Evolutionary conservation across 1,140 invertebrate genomes (phyloP).

Genomic region (Zaprionus vittiger): DNA sequence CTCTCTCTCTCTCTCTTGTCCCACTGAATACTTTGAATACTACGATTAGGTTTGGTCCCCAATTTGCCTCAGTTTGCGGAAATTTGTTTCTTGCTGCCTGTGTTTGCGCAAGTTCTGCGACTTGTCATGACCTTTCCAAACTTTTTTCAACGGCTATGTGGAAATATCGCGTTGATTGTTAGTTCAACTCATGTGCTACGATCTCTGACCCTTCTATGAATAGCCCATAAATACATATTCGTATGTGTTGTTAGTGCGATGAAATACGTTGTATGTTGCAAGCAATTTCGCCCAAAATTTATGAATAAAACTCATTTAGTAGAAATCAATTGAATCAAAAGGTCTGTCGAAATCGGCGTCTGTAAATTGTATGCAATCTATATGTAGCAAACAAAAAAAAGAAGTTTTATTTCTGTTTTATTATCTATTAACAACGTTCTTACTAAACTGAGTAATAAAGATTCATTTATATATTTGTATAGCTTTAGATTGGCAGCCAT

Average conservation of each 20-base stretch:
- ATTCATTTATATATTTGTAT: no score
- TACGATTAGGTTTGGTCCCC: slow-evolving; percentile 6
- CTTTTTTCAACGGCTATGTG: slow-evolving; percentile 10
- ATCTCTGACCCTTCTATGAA: slow-evolving; percentile 36
- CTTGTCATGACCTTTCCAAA: slow-evolving; percentile 39
- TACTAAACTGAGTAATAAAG: no score
- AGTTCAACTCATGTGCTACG: slow-evolving; percentile 39
- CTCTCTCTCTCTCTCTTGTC: background rate
- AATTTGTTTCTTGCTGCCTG: slow-evolving; percentile 1
- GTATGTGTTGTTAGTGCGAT: background rate
- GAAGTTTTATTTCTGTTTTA: no score
- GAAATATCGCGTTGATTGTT: slow-evolving; percentile 40
- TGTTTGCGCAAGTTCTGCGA: slow-evolving; percentile 41
- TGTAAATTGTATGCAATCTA: no score
- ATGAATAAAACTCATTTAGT: background rate
- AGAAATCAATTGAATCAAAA: slow-evolving; percentile 4
- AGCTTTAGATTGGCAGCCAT: no score
- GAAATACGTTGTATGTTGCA: slow-evolving; percentile 9
- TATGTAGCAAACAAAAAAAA: no score
- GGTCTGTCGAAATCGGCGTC: no score
- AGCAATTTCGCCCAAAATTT: background rate
- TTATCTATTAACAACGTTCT: no score
- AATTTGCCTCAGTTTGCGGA: slow-evolving; percentile 39
- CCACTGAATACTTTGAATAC: slow-evolving; percentile 18
- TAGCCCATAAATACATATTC: slow-evolving; percentile 21